phyloP scores from a whole-genome alignment of 2,888 invertebrate genomes.

The Hyles lineata region DNA sequence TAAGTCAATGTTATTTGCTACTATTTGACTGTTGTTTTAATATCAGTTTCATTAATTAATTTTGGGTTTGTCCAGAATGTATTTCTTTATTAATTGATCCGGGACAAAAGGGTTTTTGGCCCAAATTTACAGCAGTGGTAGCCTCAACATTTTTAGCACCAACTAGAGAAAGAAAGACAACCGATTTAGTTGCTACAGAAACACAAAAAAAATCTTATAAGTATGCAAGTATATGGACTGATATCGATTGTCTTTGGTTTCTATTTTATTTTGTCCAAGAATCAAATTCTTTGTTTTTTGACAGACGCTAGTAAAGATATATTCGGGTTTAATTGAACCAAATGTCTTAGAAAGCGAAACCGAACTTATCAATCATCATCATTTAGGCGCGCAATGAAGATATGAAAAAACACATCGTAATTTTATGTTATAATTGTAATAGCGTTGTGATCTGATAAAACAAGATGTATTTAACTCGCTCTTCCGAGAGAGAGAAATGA shows the following conservation, averaged over 20 bases:
- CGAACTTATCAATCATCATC: slow-evolving; percentile 16
- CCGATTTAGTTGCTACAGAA: too few species aligned
- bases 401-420: slow-evolving; percentile 6
- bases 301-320: not conserved
- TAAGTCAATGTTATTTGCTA: slow-evolving; percentile 14
- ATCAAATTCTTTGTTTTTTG: too few species aligned
- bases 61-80: not conserved
- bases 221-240: too few species aligned
- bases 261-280: too few species aligned
- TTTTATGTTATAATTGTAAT: slow-evolving; percentile 20
- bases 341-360: slow-evolving; percentile 6
- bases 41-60: not conserved
- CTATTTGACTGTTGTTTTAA: not conserved
- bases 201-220: too few species aligned
- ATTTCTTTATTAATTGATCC: not conserved
- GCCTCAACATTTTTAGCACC: too few species aligned
- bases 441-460: slow-evolving; percentile 15
- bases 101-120: too few species aligned
- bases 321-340: not conserved
- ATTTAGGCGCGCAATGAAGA: slow-evolving; percentile 15
- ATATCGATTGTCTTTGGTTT: too few species aligned
- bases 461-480: slow-evolving; percentile 9
- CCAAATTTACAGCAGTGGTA: too few species aligned
- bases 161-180: too few species aligned
- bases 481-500: slow-evolving; percentile 12